Evolutionary conservation across 2,797 vertebrate genomes (phyloP).

Genomic region (Alca torda): DNA sequence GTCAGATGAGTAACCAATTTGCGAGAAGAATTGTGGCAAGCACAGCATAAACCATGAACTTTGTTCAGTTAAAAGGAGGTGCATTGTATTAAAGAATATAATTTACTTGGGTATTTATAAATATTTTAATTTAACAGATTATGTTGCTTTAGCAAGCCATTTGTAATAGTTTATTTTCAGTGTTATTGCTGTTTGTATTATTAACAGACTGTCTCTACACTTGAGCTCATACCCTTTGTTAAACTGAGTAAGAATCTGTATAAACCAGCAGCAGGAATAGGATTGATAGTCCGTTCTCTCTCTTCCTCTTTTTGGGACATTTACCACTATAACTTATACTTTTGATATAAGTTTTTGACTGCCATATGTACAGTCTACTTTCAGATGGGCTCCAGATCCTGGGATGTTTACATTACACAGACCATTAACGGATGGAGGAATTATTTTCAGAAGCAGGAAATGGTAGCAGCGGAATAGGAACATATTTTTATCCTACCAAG

Average conservation of each 20-base stretch:
- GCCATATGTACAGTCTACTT: neutral
- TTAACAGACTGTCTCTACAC: neutral
- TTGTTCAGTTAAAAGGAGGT: neutral
- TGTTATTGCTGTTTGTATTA: neutral
- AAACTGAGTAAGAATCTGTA: neutral
- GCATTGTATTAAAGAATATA: neutral
- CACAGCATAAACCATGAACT: neutral
- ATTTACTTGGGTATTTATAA: neutral
- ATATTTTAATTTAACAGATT: neutral
- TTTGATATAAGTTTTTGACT: neutral
- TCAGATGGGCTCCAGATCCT: neutral
- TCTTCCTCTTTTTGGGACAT: neutral
- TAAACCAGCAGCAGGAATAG: neutral
- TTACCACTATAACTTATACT: neutral
- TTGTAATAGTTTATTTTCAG: neutral
- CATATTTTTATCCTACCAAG: neutral
- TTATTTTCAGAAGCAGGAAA: slow-evolving; percentile 1
- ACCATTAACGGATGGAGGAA: neutral
- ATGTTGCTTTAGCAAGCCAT: neutral
- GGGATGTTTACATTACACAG: neutral
- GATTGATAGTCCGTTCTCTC: neutral
- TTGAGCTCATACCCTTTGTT: neutral
- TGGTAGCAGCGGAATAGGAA: neutral
- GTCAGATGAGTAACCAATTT: neutral
- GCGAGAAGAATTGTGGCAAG: neutral